Conservation (phyloP, 1,140 invertebrate genomes). For the Philopotamus ludificatus region DNA sequence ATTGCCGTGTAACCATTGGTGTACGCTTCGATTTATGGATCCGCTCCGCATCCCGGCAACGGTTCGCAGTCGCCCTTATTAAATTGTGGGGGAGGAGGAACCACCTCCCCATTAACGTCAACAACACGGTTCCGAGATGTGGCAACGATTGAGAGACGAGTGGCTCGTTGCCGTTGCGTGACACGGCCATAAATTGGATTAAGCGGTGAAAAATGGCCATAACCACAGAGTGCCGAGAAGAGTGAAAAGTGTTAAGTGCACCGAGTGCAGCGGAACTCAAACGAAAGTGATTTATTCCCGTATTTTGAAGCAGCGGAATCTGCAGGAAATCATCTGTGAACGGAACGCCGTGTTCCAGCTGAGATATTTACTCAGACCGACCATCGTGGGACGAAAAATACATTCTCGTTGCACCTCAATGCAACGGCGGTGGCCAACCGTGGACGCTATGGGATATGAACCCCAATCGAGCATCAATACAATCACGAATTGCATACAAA, state of each 20-base stretch:
- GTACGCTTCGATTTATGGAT: conserved; percentile 1
- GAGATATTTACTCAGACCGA: conserved; percentile 19
- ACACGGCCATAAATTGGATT: background rate
- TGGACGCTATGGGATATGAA: no score
- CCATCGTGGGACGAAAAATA: background rate
- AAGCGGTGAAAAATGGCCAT: no score
- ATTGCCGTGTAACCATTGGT: conserved; percentile 2
- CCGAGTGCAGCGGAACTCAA: background rate
- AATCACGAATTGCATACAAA: background rate
- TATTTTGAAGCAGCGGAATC: conserved; percentile 9
- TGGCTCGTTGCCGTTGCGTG: background rate
- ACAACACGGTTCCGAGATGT: background rate
- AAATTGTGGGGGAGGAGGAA: background rate
- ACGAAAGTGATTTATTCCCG: conserved; percentile 19
- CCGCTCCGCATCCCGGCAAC: background rate
- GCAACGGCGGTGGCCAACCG: conserved; percentile 4
- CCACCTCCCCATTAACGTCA: conserved; percentile 3
- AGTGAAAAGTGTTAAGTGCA: no score
- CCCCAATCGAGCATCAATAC: no score
- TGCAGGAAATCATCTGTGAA: conserved; percentile 21
- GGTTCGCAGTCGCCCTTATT: background rate
- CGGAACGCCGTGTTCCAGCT: background rate
- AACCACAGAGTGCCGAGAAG: no score
- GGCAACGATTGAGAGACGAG: background rate
- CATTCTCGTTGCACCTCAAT: conserved; percentile 10